Conservation (phyloP, 1,140 invertebrate genomes). For the Aphaenogaster rudis region DNA sequence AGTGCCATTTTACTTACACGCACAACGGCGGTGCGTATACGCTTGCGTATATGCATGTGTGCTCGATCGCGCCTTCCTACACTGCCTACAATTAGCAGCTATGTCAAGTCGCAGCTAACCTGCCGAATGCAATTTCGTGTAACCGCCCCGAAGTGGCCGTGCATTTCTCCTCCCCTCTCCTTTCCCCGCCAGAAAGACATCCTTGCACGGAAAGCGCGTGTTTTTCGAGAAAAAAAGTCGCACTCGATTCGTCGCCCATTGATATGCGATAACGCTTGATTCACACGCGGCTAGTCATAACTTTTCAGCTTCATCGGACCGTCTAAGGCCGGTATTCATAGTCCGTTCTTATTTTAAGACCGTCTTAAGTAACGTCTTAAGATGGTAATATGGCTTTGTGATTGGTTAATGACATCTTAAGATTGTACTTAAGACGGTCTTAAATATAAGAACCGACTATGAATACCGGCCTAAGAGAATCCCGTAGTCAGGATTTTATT, state of each 20-base stretch:
- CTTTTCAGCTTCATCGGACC: not conserved
- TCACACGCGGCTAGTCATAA: not conserved
- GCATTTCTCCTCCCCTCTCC: not conserved
- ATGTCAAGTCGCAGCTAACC: slow-evolving; percentile 70
- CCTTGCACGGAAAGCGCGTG: not conserved
- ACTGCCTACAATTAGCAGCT: slow-evolving; percentile 80
- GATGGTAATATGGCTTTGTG: no score
- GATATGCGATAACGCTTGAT: not conserved
- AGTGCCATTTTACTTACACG: slow-evolving; percentile 80
- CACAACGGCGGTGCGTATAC: slow-evolving; percentile 68
- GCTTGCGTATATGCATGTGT: slow-evolving; percentile 25
- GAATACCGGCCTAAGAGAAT: no score
- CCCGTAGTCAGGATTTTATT: no score
- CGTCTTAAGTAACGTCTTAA: no score
- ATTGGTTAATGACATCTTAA: no score
- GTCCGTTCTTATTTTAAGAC: no score
- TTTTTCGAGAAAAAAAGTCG: not conserved
- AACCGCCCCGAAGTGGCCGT: slow-evolving; percentile 48
- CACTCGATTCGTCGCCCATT: not conserved
- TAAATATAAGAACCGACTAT: no score
- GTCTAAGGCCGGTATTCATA: no score
- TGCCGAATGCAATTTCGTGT: slow-evolving; percentile 72
- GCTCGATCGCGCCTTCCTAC: slow-evolving; percentile 65
- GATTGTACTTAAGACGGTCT: no score
- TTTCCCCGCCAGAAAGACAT: not conserved